Evolutionary conservation across 37 sponge, comb jelly and placozoan genomes (phyloP).

Genomic region (Diacarnus erythraeanus): DNA sequence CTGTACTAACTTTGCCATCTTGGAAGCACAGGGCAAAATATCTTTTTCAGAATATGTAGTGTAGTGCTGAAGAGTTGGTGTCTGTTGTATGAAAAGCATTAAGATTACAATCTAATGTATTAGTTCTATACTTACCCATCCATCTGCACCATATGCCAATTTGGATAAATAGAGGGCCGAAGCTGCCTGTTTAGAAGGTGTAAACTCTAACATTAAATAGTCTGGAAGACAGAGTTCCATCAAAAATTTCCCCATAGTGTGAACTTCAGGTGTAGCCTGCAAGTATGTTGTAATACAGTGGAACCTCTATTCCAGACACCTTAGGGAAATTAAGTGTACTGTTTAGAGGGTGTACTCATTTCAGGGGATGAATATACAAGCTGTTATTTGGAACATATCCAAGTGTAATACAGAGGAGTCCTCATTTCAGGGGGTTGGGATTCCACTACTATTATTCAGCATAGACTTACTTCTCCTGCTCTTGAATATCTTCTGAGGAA

Average conservation of each 20-base stretch:
- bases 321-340: no score
- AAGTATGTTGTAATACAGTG: no score
- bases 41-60: constrained; percentile 72
- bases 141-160: constrained; percentile 41
- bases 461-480: constrained; percentile 80
- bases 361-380: not conserved
- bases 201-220: constrained; percentile 67
- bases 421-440: not conserved
- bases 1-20: constrained; percentile 70
- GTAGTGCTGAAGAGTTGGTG: constrained; percentile 73
- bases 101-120: no score
- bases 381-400: no score
- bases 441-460: not conserved
- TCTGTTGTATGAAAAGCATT: constrained; percentile 24
- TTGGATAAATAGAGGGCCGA: constrained; percentile 80
- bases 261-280: constrained; percentile 85
- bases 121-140: constrained; percentile 49
- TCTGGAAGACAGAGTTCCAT: constrained; percentile 89
- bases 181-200: constrained; percentile 87
- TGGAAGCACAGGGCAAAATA: constrained; percentile 62
- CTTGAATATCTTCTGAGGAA: constrained; percentile 97
- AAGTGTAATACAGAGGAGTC: no score
- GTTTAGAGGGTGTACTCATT: no score
- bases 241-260: constrained; percentile 95
- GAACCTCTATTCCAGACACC: no score